Evolutionary conservation across 2,888 invertebrate genomes (phyloP).

Genomic region (Eupithecia dodoneata): DNA sequence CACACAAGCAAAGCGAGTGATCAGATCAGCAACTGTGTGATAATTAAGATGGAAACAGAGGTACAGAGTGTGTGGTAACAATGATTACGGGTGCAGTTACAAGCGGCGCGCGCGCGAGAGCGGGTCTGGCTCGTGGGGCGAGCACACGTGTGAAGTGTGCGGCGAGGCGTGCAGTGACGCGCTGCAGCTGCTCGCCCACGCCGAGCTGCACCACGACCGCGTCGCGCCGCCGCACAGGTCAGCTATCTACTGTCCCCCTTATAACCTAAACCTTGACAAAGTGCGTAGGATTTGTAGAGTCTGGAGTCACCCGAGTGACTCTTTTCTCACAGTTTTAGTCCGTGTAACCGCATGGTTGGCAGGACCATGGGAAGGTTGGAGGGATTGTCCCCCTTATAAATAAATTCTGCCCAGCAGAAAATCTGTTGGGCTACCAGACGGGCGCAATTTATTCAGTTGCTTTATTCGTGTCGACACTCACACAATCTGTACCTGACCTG

Average conservation of each 20-base stretch:
- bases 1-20: background rate
- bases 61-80: slow-evolving; percentile 2
- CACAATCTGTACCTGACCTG: no score
- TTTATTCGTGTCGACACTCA: no score
- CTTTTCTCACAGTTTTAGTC: no score
- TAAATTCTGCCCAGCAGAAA: no score
- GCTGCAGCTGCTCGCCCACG: slow-evolving; percentile 90
- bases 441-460: no score
- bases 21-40: background rate
- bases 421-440: no score
- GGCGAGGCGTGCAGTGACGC: slow-evolving; percentile 91
- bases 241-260: slow-evolving; percentile 13
- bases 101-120: slow-evolving; percentile 71
- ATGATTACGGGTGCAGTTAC: slow-evolving; percentile 58
- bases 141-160: slow-evolving; percentile 91
- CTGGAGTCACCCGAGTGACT: no score
- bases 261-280: no score
- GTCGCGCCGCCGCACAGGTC: slow-evolving; percentile 48
- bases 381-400: no score
- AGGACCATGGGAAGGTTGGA: no score
- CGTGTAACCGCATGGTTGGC: no score
- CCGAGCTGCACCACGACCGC: slow-evolving; percentile 89
- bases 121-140: slow-evolving; percentile 69
- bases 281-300: no score
- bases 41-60: background rate